Evolutionary conservation across 2,797 vertebrate genomes (phyloP), one percentile per base, ranked within the genome.

Genomic region (Coccyzus lansbergi): DNA sequence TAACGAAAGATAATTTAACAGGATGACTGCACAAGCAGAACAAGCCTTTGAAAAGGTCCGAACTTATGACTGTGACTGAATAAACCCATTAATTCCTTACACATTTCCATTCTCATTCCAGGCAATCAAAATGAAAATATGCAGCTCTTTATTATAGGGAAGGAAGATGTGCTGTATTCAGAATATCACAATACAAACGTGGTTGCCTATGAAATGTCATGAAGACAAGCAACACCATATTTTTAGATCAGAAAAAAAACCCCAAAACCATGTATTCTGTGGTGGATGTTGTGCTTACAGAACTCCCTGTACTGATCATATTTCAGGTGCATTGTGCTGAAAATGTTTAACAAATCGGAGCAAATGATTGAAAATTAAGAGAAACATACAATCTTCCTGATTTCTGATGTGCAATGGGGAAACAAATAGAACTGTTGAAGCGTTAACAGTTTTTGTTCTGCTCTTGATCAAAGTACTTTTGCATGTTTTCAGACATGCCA

Each of bases 1-100:
- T 90, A 95, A 94, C 75, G 86, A 93, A 97, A 94, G 84, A 94
- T 97, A 96, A 97, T 96, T 97, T 94, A 91, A 83, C 78, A 86
- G 88, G 86, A 91, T 88, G 93, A 91, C 67, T 95, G 85, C 94
- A 90, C 92, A 96, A 89, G 88, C 81, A 91, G 97, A 97, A 86
- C 69, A 87, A 86, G 90, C 79, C 89, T 96, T 96, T 96, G 84
- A 93, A 89, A 92, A 62, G 70, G 89, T 76, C 92, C 83, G 7
- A 84, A 86, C 55, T 82, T 71, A 77, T 34, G 80, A 84, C 44
- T 92, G 91, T 93, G 96, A 96, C 92, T 95, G 92, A 89, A 87
- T 83, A 88, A 92, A 95, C 92, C 90, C 82, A 89, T 97, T 96
- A 96, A 94, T 96, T 93, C 91, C 49, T 91, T 91, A 69, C 59